A percentile compares a stretch with the other conserved stretches of the same genome.
These are phyloP conservation scores for Cantharis rufa DNA, from an alignment of 2,888 invertebrate genomes.

Conservation along the genomic window DNA sequence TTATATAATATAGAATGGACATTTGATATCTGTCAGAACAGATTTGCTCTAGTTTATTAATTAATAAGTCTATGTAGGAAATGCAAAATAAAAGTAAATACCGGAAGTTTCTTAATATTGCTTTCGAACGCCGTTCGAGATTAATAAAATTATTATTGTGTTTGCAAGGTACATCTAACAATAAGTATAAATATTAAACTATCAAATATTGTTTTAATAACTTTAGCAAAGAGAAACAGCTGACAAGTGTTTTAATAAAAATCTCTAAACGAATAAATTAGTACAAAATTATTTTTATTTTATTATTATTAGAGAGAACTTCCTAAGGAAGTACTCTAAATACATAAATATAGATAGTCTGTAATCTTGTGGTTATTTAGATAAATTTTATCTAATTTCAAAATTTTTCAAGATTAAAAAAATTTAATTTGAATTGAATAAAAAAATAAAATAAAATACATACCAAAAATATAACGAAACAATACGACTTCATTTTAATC, in stretches of 20 bases:
- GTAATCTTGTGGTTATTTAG: neutral
- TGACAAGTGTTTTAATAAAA: neutral
- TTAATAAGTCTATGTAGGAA: neutral
- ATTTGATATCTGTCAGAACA: neutral
- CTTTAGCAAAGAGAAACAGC: neutral
- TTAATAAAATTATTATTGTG: neutral
- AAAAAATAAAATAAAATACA: conserved; percentile 3
- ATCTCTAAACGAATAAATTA: neutral
- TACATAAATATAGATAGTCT: no score
- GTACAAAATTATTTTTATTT: no score
- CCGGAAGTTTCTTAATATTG: neutral
- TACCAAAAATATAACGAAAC: conserved; percentile 17
- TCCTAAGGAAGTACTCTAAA: neutral
- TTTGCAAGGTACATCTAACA: neutral
- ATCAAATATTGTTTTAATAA: neutral
- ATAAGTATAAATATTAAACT: neutral
- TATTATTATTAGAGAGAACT: neutral
- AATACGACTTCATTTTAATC: conserved; percentile 20
- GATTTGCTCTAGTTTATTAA: neutral
- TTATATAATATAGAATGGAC: neutral
- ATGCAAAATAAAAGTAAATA: neutral
- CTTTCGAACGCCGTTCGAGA: neutral
- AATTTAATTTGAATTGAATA: neutral
- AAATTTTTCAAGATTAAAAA: neutral
- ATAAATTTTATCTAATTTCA: neutral